Evolutionary conservation across 1,140 invertebrate species (phyloP).

Genomic region (Temnothorax nylanderi): DNA sequence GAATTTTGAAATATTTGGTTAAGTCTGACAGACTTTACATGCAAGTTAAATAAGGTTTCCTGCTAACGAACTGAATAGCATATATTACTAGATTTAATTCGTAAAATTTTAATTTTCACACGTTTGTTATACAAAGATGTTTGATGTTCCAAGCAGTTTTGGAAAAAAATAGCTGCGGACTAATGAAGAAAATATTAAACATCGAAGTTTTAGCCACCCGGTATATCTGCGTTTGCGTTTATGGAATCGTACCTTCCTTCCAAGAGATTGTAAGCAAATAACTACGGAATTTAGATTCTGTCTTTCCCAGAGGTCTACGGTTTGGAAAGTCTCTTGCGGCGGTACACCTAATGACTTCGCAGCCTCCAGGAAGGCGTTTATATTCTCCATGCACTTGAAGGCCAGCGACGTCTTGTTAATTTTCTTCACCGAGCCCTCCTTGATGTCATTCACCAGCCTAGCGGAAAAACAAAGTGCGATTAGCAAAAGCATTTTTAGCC

Average conservation of each 20-base stretch:
- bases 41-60: background rate
- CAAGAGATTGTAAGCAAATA: conserved; percentile 96
- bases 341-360: conserved; percentile 96
- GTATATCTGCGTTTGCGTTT: background rate
- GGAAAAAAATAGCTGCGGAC: background rate
- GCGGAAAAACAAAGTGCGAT: background rate
- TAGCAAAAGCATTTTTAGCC: background rate
- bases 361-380: conserved; percentile 96
- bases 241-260: conserved; percentile 92
- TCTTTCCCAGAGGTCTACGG: conserved; percentile 97
- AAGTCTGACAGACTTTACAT: background rate
- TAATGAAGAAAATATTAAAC: background rate
- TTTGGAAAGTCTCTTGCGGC: conserved; percentile 98
- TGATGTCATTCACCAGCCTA: conserved; percentile 90
- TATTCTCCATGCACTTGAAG: conserved; percentile 99
- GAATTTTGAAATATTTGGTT: background rate
- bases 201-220: background rate
- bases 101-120: background rate
- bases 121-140: background rate
- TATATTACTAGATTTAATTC: background rate
- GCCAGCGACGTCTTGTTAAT: conserved; percentile 95
- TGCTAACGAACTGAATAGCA: background rate
- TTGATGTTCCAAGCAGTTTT: background rate
- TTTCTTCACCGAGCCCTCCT: conserved; percentile 94
- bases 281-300: conserved; percentile 98